phyloP scores from a whole-genome alignment of 2,888 invertebrate species.

The Lymantria monacha region DNA sequence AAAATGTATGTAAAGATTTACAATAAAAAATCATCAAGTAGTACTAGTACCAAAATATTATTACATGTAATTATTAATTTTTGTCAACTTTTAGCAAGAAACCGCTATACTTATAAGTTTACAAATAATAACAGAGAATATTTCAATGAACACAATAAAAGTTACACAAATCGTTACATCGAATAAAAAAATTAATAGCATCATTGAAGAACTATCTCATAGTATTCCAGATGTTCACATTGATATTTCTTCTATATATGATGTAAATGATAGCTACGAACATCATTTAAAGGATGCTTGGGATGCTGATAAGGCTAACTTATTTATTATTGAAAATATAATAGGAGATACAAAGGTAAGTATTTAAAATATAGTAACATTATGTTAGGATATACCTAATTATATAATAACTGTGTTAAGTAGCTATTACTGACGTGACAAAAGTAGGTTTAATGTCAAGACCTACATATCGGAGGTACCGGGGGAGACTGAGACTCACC shows the following conservation, averaged over 20 bases:
- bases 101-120: conserved; percentile 44
- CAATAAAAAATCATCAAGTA: no score
- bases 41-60: not conserved
- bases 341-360: conserved; percentile 44
- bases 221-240: conserved; percentile 24
- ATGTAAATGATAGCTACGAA: conserved; percentile 14
- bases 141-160: conserved; percentile 23
- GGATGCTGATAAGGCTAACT: conserved; percentile 25
- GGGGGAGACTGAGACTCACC: no score
- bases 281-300: conserved; percentile 13
- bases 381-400: no score
- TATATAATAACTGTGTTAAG: no score
- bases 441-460: no score
- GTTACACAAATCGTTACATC: conserved; percentile 32
- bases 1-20: no score
- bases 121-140: conserved; percentile 50
- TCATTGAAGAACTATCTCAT: conserved; percentile 29
- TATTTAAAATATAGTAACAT: not conserved
- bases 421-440: no score
- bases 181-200: conserved; percentile 21
- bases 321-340: conserved; percentile 44
- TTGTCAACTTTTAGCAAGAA: conserved; percentile 36
- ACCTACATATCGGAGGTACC: no score
- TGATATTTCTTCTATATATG: conserved; percentile 18
- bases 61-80: not conserved